phyloP scores from a whole-genome alignment of 1,140 invertebrate species.

The Pseudomyrmex cubaensis region DNA sequence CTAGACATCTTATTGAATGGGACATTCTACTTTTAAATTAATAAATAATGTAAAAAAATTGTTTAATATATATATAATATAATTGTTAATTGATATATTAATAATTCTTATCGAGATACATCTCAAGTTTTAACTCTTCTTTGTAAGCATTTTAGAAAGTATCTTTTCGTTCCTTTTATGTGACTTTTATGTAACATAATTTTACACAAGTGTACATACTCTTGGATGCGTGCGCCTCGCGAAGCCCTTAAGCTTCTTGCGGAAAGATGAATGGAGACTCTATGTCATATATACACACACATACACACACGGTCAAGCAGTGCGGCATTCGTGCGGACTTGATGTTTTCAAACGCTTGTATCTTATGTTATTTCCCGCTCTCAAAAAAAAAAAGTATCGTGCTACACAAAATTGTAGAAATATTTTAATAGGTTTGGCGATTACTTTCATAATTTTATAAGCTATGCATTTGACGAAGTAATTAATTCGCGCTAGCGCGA shows the following conservation, averaged over 20 bases:
- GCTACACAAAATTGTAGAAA: not conserved
- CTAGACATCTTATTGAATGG: no score
- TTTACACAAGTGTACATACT: constrained; percentile 70
- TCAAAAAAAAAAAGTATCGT: not conserved
- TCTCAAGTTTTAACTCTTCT: not conserved
- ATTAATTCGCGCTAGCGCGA: constrained; percentile 26
- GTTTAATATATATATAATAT: no score
- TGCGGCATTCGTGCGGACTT: constrained; percentile 41
- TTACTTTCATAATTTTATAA: no score
- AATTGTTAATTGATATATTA: no score
- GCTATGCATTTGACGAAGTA: not conserved
- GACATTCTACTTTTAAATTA: no score
- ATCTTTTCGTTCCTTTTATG: not conserved
- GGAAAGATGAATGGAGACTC: constrained; percentile 71
- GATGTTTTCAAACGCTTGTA: not conserved
- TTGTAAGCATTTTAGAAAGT: not conserved
- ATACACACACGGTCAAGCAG: constrained; percentile 46
- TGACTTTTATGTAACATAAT: constrained; percentile 57
- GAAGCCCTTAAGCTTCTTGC: constrained; percentile 67
- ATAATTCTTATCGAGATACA: no score
- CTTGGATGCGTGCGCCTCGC: constrained; percentile 67
- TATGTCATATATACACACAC: constrained; percentile 41
- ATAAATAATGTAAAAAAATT: no score
- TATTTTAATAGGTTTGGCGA: not conserved
- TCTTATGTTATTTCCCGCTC: not conserved